These are phyloP conservation scores for Nesogale talazaci DNA, from an alignment of 2,113 vertebrate species.

Conservation along the genomic window DNA sequence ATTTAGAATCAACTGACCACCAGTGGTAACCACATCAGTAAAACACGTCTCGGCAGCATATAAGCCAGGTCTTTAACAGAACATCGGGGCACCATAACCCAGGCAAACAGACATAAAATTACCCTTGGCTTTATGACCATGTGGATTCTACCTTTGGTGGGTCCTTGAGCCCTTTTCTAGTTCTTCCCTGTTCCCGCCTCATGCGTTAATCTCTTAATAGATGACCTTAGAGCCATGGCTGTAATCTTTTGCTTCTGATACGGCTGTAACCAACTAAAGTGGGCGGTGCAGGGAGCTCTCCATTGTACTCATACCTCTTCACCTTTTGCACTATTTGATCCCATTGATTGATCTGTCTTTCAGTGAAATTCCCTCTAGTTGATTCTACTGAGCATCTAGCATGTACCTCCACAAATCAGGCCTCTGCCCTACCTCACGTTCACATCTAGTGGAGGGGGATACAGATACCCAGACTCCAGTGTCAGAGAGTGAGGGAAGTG, in stretches of 20 bases:
- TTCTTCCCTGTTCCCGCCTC: not conserved
- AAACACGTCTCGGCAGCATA: not conserved
- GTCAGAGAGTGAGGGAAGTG: not conserved
- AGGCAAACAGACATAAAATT: not conserved
- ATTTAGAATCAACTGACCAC: not conserved
- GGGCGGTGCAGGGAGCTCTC: not conserved
- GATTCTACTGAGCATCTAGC: not conserved
- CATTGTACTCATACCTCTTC: not conserved
- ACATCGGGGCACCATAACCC: not conserved
- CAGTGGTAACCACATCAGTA: not conserved
- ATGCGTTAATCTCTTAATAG: too few species aligned
- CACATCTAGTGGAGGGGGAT: not conserved
- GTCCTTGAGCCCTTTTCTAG: fast-evolving
- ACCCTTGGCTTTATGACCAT: not conserved
- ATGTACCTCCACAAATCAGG: not conserved
- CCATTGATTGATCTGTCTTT: fast-evolving
- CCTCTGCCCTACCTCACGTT: not conserved
- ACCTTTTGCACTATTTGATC: not conserved
- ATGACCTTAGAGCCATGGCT: not conserved
- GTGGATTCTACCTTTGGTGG: fast-evolving
- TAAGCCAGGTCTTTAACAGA: not conserved
- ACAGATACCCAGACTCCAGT: not conserved
- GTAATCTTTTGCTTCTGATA: too few species aligned
- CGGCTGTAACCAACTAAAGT: fast-evolving
- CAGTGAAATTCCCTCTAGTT: not conserved